Conservation (phyloP, 2,888 invertebrate species). For the Congeria kusceri region DNA sequence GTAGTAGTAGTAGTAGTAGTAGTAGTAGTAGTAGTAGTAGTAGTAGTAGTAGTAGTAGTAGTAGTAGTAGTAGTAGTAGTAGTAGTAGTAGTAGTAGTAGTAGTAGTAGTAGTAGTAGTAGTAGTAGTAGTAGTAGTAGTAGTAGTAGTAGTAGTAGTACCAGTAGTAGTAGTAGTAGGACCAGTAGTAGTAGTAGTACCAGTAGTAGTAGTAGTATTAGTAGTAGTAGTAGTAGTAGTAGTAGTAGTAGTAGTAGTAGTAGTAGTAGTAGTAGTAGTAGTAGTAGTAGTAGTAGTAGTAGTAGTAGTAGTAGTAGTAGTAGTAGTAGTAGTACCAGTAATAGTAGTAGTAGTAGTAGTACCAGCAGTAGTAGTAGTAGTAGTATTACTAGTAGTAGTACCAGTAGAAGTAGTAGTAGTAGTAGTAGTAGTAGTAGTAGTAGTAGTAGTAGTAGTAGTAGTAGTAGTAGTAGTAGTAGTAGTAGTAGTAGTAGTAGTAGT, state of each 20-base stretch:
- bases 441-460: not conserved
- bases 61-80: slow-evolving; percentile 3
- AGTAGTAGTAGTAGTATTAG: too few species aligned
- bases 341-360: not conserved
- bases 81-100: slow-evolving; percentile 1
- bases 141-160: slow-evolving; percentile 1
- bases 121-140: slow-evolving; percentile 1
- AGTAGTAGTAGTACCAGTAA: slow-evolving; percentile 1
- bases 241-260: slow-evolving; percentile 1
- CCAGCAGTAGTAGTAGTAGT: too few species aligned
- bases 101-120: slow-evolving; percentile 3
- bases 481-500: not conserved
- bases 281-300: slow-evolving; percentile 7
- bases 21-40: slow-evolving; percentile 3
- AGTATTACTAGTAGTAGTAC: too few species aligned
- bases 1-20: slow-evolving; percentile 1
- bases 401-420: too few species aligned
- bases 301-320: slow-evolving; percentile 9
- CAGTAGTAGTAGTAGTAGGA: too few species aligned
- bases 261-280: slow-evolving; percentile 10
- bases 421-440: not conserved
- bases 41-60: slow-evolving; percentile 1
- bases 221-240: too few species aligned
- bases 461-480: slow-evolving; percentile 3
- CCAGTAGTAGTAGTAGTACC: not conserved